Evolutionary conservation across 2,888 invertebrate species (phyloP), one percentile per base, ranked within the genome.

Genomic region (Acronicta aceris): DNA sequence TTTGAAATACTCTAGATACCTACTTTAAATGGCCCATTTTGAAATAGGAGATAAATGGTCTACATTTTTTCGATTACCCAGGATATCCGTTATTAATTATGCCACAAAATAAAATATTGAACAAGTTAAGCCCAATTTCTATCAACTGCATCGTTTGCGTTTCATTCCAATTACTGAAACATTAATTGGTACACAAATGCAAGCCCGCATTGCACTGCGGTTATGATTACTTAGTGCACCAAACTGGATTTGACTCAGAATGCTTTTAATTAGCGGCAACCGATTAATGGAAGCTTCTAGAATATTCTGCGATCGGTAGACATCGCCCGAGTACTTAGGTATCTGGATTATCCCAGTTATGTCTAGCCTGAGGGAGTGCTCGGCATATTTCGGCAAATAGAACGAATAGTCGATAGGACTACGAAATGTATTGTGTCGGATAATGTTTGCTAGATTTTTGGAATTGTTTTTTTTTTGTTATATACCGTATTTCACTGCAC

Each of bases 181-280:
- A 63, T 59, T 76, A 73, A 76, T 74, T 78, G 68, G 68, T 66
- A 64, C 30, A 64, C 60, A 78, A 69, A 56, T 60, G 54, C 68
- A 74, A 67, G 17, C 51, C 45, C 52, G 71, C 69, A 74, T 54
- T 69, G 73, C 65, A 66, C 46, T 64, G 63, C 58, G 50, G 74
- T 76, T 74, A 71, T 78, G 65, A 69, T 72, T 70, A 74, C 69
- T 64, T 65, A 62, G 59, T 42, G 48, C 62, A 65, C 64, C 61
- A 56, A 66, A 59, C 71, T 58, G 54, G 56, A 60, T 63, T 65
- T 53, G 48, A 63, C 54, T 57, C 46, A 52, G 64, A 77, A 66
- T 63, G 75, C 75, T 71, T 69, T 77, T 76, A 67, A 78, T 79
- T 79, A 77, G 63, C 52, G 59, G 42, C 51, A 54, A 66, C 71